Evolutionary conservation across 2,797 vertebrate species (phyloP), one percentile per base, ranked within the genome.

Genomic region (Cottoperca gobio): DNA sequence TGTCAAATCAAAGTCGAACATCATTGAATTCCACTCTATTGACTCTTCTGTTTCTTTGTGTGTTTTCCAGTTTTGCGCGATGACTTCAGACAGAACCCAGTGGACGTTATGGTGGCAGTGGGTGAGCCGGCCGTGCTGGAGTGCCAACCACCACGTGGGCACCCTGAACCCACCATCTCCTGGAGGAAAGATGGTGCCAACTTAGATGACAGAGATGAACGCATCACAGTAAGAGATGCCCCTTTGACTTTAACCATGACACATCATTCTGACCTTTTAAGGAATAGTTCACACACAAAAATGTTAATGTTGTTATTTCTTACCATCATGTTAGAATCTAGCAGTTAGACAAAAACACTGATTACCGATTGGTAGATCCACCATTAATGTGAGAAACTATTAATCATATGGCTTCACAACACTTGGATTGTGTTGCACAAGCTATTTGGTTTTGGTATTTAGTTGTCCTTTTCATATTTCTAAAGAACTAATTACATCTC

Each of bases 61-160:
- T 80, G 4, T 71, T 72, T 76, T 79, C 12, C 91, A 98, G 97
- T 98, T 90, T 90, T 98, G 9, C 95, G 97, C 9, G 97, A 98
- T 74, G 97, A 98, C 93, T 98, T 98, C 94, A 94, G 97, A 78
- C 97, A 98, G 90, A 98, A 98, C 79, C 97, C 97, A 3, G 95
- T 96, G 0, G 97, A 98, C 43, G 96, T 98, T 21, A 97, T 98
- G 97, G 97, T 97, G 8, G 97, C 97, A 0, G 96, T 97, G 28
- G 97, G 97, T 1, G 97, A 98, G 59, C 97, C 97, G 0, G 97
- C 96, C 0, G 97, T 98, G 67, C 95, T 98, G 94, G 97, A 98
- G 83, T 98, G 97, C 85, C 97, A 98, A 55, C 97, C 97, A 0
- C 97, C 97, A 0, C 94, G 97, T 23, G 97, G 97, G 70, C 97